Evolutionary conservation across 2,797 vertebrate genomes (phyloP).

Genomic region (Acipenser ruthenus): DNA sequence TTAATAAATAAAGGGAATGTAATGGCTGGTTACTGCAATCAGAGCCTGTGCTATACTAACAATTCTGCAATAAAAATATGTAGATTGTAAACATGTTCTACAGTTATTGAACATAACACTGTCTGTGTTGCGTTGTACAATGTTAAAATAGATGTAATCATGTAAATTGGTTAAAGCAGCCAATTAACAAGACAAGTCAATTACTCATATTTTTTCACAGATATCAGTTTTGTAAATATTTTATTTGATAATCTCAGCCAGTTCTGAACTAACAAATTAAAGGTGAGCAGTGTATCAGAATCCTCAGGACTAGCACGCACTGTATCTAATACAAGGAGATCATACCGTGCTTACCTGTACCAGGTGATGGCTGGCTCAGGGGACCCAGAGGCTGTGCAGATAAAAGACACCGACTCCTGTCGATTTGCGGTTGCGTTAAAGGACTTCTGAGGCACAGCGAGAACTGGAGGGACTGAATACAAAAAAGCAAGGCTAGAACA

Average conservation of each 20-base stretch:
- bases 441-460: conserved; percentile 77
- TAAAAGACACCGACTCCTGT: conserved; percentile 80
- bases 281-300: neutral
- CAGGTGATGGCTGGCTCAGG: conserved; percentile 84
- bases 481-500: neutral
- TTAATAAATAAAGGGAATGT: too few relatives aligned
- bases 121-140: too few relatives aligned
- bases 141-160: too few relatives aligned
- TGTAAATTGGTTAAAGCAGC: too few relatives aligned
- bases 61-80: too few relatives aligned
- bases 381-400: conserved; percentile 81
- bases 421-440: conserved; percentile 94
- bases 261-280: neutral
- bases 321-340: neutral
- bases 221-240: too few relatives aligned
- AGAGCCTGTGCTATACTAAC: too few relatives aligned
- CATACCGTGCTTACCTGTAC: conserved; percentile 70
- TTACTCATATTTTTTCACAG: too few relatives aligned
- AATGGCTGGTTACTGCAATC: too few relatives aligned
- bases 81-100: too few relatives aligned
- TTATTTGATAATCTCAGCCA: neutral
- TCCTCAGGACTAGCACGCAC: neutral
- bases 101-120: too few relatives aligned
- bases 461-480: conserved; percentile 76
- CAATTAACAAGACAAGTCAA: too few relatives aligned